These are phyloP conservation scores for Lophius americanus DNA, from an alignment of 2,797 vertebrate genomes.

Conservation along the genomic window DNA sequence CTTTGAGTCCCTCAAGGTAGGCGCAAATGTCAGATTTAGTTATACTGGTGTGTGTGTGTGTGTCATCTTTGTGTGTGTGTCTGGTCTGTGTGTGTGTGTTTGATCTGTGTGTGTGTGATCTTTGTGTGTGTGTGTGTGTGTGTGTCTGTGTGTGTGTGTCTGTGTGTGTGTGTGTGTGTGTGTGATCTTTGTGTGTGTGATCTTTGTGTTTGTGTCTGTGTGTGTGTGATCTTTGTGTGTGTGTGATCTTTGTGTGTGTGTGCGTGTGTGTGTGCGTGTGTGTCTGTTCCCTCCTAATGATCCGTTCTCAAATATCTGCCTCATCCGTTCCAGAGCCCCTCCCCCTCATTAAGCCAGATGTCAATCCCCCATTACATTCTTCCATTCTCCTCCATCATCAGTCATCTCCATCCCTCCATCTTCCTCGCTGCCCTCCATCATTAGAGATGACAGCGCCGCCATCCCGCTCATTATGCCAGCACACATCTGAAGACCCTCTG, in stretches of 20 bases:
- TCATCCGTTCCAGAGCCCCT: constrained; percentile 14
- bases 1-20: constrained; percentile 90
- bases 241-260: neutral
- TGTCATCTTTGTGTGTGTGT: neutral
- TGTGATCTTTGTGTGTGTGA: too few species aligned
- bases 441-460: constrained; percentile 19
- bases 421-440: constrained; percentile 1
- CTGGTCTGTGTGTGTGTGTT: too few species aligned
- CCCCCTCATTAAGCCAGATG: constrained; percentile 29
- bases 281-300: constrained; percentile 6
- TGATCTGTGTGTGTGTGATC: too few species aligned
- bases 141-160: too few species aligned
- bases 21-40: constrained; percentile 3
- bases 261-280: neutral
- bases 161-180: too few species aligned
- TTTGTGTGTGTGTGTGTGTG: too few species aligned
- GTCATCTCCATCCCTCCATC: constrained; percentile 13
- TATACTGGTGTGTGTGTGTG: neutral
- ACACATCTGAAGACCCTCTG: constrained; percentile 20
- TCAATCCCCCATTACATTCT: constrained; percentile 8
- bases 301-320: constrained; percentile 7
- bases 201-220: too few species aligned
- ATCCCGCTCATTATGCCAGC: constrained; percentile 28
- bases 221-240: constrained; percentile 1
- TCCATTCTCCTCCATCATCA: constrained; percentile 23